Base-by-base conservation (phyloP, 2,888 invertebrate genomes). In the Cephus nigrinus region DNA sequence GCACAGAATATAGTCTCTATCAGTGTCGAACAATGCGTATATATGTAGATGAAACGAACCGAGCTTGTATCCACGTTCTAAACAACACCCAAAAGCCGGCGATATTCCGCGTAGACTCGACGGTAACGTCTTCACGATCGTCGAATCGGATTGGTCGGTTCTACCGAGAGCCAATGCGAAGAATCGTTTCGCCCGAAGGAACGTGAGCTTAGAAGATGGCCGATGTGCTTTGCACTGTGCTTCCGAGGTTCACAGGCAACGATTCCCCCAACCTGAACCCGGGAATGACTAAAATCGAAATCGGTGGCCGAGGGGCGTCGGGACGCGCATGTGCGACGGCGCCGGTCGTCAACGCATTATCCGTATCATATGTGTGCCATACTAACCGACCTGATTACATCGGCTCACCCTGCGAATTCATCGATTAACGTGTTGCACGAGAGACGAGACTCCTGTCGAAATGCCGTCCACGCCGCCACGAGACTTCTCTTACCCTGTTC, bases 281-380 rank as follows among this genome's bases (percentile, higher is more conserved):
- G 90, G 89, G 90, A 88, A 89, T 89, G 90, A 90, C 90, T 90
- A 90, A 90, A 90, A 90, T 90, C 90, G 90, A 90, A 90, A 90
- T 90, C 90, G 90, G 90, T 90, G 90, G 86, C 88, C 88, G 89
- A 84, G 86, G 88, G 87, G 86, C 86, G 87, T 84, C 84, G 83
- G 82, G 85, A 79, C 88, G 88, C 90, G 90, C 90, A 90, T 90
- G 90, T 87, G 90, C 90, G 89, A 87, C 86, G 87, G 85, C 86
- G 88, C 87, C 88, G 88, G 86, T 86, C 87, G 84, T 82, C 84
- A 86, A 83, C 90, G 89, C 87, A 87, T 88, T 85, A 86, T 88
- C 85, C 85, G 88, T 80, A 84, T 84, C 82, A 80, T 84, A 77
- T 80, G 80, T 80, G 82, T 79, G 84, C 81, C 74, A 79, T 88